phyloP scores from a whole-genome alignment of 2,888 invertebrate species.

The Drosophila mettleri region DNA sequence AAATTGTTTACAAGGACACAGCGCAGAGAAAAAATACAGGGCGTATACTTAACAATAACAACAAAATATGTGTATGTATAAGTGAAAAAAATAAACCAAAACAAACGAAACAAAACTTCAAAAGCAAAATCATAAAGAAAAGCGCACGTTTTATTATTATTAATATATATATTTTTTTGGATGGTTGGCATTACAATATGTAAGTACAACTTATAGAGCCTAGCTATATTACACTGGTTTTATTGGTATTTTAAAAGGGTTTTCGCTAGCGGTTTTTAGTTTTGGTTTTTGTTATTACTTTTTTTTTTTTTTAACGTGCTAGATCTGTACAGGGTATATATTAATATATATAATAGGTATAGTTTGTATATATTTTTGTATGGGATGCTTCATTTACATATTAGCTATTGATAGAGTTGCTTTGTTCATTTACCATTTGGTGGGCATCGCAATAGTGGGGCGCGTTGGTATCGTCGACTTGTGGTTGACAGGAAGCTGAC shows the following conservation, averaged over 20 bases:
- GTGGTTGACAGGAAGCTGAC: constrained; percentile 19
- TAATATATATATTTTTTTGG: constrained; percentile 11
- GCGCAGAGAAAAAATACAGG: constrained; percentile 51
- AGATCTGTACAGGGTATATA: constrained; percentile 50
- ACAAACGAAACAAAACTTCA: constrained; percentile 16
- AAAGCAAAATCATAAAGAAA: constrained; percentile 47
- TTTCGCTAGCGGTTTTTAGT: constrained; percentile 34
- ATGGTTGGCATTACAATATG: constrained; percentile 53
- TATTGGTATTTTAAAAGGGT: constrained; percentile 12
- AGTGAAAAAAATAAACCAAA: constrained; percentile 16
- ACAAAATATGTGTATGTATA: constrained; percentile 14
- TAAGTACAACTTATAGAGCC: constrained; percentile 60
- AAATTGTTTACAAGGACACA: constrained; percentile 70
- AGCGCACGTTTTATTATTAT: constrained; percentile 56
- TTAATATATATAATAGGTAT: constrained; percentile 19
- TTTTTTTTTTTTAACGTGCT: constrained; percentile 28
- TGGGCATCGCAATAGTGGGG: constrained; percentile 44
- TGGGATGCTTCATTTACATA: constrained; percentile 64
- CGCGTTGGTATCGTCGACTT: constrained; percentile 20
- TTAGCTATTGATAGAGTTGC: constrained; percentile 58
- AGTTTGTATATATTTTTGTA: constrained; percentile 25
- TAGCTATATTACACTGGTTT: constrained; percentile 64
- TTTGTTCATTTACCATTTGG: constrained; percentile 70
- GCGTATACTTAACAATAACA: constrained; percentile 61
- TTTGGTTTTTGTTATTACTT: constrained; percentile 10